Evolutionary conservation across 2,888 invertebrate species (phyloP).

Genomic region (Xestia c-nigrum): DNA sequence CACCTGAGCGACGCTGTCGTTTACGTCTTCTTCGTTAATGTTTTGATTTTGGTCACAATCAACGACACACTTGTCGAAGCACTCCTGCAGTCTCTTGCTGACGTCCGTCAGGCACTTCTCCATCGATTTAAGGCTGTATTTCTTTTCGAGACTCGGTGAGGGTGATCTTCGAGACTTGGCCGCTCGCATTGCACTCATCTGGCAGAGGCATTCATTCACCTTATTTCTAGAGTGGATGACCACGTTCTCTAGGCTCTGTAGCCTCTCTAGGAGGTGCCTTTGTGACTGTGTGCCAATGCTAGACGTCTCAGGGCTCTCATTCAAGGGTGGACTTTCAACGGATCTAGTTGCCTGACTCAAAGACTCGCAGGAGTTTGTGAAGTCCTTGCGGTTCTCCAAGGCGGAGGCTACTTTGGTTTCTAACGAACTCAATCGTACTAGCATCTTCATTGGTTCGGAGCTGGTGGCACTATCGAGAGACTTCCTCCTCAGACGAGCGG

Average conservation of each 20-base stretch:
- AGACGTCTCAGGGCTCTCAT: slow-evolving; percentile 78
- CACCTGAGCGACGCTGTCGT: slow-evolving; percentile 90
- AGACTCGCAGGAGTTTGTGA: slow-evolving; percentile 91
- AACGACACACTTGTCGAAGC: slow-evolving; percentile 91
- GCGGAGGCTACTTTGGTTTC: slow-evolving; percentile 94
- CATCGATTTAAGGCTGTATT: slow-evolving; percentile 91
- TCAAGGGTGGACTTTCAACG: slow-evolving; percentile 80
- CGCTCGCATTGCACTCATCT: slow-evolving; percentile 91
- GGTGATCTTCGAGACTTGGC: slow-evolving; percentile 92
- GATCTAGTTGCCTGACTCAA: slow-evolving; percentile 85
- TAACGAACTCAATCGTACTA: slow-evolving; percentile 94
- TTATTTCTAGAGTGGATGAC: slow-evolving; percentile 92
- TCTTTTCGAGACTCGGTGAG: slow-evolving; percentile 92
- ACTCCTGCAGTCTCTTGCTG: slow-evolving; percentile 91
- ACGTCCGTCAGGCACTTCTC: slow-evolving; percentile 92
- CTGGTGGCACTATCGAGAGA: slow-evolving; percentile 95
- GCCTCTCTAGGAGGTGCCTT: slow-evolving; percentile 90
- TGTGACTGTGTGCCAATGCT: slow-evolving; percentile 88
- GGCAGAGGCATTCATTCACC: slow-evolving; percentile 92
- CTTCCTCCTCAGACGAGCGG: slow-evolving; percentile 92
- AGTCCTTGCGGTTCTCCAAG: slow-evolving; percentile 83
- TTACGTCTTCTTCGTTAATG: slow-evolving; percentile 75
- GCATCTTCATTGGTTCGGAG: slow-evolving; percentile 95
- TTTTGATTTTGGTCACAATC: slow-evolving; percentile 80
- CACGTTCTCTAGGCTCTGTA: slow-evolving; percentile 91